Base-by-base conservation (phyloP, 2,113 vertebrate genomes). In the Chascanopsetta lugubris region DNA sequence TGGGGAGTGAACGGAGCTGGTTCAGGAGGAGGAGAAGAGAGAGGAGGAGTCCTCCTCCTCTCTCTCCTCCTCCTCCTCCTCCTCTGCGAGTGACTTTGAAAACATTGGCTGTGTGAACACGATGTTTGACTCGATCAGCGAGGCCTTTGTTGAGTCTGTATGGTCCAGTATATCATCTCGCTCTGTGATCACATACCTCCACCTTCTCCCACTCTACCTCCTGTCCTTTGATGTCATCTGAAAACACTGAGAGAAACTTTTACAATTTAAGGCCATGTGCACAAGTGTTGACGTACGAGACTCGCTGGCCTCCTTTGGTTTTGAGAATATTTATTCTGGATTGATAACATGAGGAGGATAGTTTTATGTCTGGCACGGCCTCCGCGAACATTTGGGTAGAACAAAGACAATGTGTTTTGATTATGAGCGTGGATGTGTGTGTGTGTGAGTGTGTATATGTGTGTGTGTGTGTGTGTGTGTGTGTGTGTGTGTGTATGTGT, bases 341-440 rank as follows among this genome's bases (percentile, higher is more conserved):
- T 70, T 71, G 66, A 75, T 34, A 58, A 54, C 72, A 75, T 12
- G 34, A 42, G 43, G 51, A 58, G 60, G 54, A 57, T 62, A 70
- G 55, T 36, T 72, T 68, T 75, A 65, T 62, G 59, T 77, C 61
- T 74, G 76, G 76, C 68, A 55, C 22, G 29, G 40, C 57, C 66
- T 86, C 68, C 63, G 40, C 66, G 45, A 79, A 85, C 75, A 86
- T 86, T 86, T 90, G 55, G 67, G 58, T 60, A 74, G 77, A 77
- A 75, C 61, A 85, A 82, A 79, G 75, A 83, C 85, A 89, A 82
- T 78, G 69, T 75, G 78, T 22, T 68, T 63, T 65, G 30, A 76
- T 62, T 51, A 53, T 59, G 57, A 25, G 55, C 61, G 46, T 68
- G 34, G 64, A 63, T 27, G 45, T 42, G 45, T 46, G 22, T 54